These are phyloP conservation scores for Oryzias celebensis DNA, from an alignment of 2,113 vertebrate genomes.

Conservation along the genomic window DNA sequence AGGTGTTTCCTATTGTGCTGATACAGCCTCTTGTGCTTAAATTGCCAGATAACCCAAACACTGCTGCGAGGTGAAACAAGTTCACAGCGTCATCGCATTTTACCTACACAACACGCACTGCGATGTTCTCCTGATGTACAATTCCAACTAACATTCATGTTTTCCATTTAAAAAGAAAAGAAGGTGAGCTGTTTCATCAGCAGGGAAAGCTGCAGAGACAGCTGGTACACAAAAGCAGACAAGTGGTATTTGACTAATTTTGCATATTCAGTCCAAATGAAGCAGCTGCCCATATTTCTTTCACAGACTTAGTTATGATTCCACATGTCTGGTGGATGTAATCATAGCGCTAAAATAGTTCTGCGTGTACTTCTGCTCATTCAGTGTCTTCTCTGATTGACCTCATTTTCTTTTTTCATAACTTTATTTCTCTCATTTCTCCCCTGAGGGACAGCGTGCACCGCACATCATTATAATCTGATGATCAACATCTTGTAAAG, in stretches of 20 bases:
- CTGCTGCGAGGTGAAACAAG: too few species aligned
- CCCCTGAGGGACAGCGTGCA: too few species aligned
- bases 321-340: constrained; percentile 7
- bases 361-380: constrained; percentile 4
- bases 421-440: background rate
- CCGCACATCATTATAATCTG: too few species aligned
- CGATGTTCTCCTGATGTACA: background rate
- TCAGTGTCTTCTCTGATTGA: constrained; percentile 7
- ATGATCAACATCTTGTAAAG: too few species aligned
- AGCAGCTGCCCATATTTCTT: constrained; percentile 32
- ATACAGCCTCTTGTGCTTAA: constrained; percentile 10
- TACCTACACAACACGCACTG: too few species aligned
- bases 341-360: constrained; percentile 16
- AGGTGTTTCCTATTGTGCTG: constrained; percentile 11
- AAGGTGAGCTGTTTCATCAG: constrained; percentile 17
- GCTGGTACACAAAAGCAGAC: constrained; percentile 15
- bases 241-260: constrained; percentile 25
- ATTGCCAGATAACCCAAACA: background rate
- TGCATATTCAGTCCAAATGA: constrained; percentile 23
- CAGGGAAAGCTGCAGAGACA: constrained; percentile 8
- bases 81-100: too few species aligned
- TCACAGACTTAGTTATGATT: constrained; percentile 19
- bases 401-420: constrained; percentile 11
- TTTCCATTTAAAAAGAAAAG: constrained; percentile 21
- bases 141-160: constrained; percentile 7